phyloP scores from a whole-genome alignment of 2,113 vertebrate species.

The Panthera tigris region DNA sequence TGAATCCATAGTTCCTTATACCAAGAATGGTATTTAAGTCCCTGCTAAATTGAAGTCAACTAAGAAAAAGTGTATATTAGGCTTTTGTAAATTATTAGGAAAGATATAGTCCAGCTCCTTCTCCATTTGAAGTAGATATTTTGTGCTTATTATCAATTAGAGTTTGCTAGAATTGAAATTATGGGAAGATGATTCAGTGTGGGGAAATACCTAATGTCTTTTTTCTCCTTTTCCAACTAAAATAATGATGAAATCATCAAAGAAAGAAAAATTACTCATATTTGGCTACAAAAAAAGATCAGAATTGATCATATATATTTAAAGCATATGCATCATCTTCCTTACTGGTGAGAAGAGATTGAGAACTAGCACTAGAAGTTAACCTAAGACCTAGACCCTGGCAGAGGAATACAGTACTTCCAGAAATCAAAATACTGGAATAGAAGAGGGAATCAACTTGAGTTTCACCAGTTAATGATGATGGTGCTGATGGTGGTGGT shows the following conservation, averaged over 20 bases:
- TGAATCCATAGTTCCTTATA: not conserved
- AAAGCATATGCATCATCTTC: not conserved
- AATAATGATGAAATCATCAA: not conserved
- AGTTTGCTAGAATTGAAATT: not conserved
- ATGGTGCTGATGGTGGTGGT: not conserved
- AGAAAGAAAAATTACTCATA: not conserved
- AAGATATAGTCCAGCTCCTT: not conserved
- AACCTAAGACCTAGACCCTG: not conserved
- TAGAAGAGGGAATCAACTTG: not conserved
- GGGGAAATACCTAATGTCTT: not conserved
- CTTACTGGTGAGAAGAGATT: not conserved
- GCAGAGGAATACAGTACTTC: not conserved
- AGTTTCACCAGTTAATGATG: not conserved
- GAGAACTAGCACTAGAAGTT: not conserved
- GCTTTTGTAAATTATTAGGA: not conserved
- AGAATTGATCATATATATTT: not conserved
- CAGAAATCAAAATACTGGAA: not conserved
- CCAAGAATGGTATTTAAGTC: not conserved
- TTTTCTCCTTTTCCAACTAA: slow-evolving; percentile 17
- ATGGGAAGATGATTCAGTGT: not conserved
- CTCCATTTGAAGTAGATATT: not conserved
- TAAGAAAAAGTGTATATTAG: not conserved
- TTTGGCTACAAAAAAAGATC: not conserved
- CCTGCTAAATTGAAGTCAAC: not conserved
- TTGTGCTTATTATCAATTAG: not conserved